Evolutionary conservation across 1,140 invertebrate genomes (phyloP).

Genomic region (Drosophila pachea): DNA sequence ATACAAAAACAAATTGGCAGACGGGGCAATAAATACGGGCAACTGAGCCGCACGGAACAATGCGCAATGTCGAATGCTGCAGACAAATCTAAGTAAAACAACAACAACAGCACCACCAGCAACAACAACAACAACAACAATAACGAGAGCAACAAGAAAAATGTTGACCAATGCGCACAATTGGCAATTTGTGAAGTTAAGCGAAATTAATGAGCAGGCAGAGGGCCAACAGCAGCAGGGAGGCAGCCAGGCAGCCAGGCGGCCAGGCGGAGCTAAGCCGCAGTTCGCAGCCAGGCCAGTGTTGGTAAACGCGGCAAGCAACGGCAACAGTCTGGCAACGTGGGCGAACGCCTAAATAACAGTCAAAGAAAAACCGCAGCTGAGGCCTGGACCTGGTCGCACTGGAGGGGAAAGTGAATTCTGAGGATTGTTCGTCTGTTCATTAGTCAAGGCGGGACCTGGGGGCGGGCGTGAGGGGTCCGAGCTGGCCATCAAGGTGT

Average conservation of each 20-base stretch:
- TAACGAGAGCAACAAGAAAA: slow-evolving; percentile 47
- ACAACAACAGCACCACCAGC: slow-evolving; percentile 1
- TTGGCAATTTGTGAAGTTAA: slow-evolving; percentile 77
- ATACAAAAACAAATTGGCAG: slow-evolving; percentile 73
- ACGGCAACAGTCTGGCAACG: neutral
- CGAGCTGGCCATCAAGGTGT: slow-evolving; percentile 46
- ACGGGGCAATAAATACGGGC: slow-evolving; percentile 68
- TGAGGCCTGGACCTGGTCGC: neutral
- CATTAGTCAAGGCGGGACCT: slow-evolving; percentile 60
- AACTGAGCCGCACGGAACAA: slow-evolving; percentile 69
- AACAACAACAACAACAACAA: slow-evolving; percentile 35
- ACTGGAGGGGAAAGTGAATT: slow-evolving; percentile 8
- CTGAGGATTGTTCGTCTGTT: slow-evolving; percentile 42
- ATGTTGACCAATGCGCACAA: slow-evolving; percentile 75
- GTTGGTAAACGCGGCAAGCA: slow-evolving; percentile 23
- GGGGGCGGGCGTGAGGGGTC: neutral
- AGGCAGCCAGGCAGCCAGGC: neutral
- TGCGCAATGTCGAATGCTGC: slow-evolving; percentile 31
- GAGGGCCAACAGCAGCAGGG: neutral
- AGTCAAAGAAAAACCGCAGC: slow-evolving; percentile 3
- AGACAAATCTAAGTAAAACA: slow-evolving; percentile 33
- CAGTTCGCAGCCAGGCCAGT: slow-evolving; percentile 1
- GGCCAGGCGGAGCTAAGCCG: neutral
- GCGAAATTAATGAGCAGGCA: slow-evolving; percentile 71
- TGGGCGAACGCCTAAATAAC: slow-evolving; percentile 60